Evolutionary conservation across 2,888 invertebrate species (phyloP), one percentile per base, ranked within the genome.

Genomic region (Spodoptera picta): DNA sequence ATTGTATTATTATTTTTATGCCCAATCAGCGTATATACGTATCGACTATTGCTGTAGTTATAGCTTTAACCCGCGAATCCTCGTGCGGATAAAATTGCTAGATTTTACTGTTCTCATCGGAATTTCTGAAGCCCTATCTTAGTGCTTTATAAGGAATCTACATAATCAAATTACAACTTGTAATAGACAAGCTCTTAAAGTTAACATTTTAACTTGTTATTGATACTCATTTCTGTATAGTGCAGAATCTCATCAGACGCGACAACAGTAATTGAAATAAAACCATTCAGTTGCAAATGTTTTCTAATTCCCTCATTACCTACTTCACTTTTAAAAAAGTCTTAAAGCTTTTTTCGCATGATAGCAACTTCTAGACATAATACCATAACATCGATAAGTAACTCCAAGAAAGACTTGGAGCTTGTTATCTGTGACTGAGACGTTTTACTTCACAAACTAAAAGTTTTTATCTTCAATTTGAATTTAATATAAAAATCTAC

Each of bases 401-500:
- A 67, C 77, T 68, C 48, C 48, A 41, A 60, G 53, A 60, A 50
- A 59, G 46, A 65, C 73, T 75, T 58, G n/a, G 51, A 62, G 51
- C 73, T 71, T 69, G 64, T 73, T 79, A 75, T 78, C 51, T 52
- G 47, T 43, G 46, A 64, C 52, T 52, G 59, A 59, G 59, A 68
- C 44, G 70, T 69, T 69, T 69, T 66, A 68, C 66, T 73, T 65
- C 63, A 51, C 41, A 65, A 69, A 75, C 68, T 71, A 11, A 23
- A 56, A 64, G 60, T 69, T 77, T 66, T 69, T 76, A 75, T 72
- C 69, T 60, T 42, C 58, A 61, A 73, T 73, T 76, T 76, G 51
- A 79, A 67, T 76, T 77, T 73, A 63, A 68, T 70, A 72, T 66
- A 71, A 77, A 71, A 65, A 61, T 67, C 60, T 50, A 60, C 64